Percentiles rank a stretch among this genome's conserved stretches.
Conservation (phyloP, 37 sponge, comb jelly and placozoan genomes). For the Cladorhizidae sp. region DNA sequence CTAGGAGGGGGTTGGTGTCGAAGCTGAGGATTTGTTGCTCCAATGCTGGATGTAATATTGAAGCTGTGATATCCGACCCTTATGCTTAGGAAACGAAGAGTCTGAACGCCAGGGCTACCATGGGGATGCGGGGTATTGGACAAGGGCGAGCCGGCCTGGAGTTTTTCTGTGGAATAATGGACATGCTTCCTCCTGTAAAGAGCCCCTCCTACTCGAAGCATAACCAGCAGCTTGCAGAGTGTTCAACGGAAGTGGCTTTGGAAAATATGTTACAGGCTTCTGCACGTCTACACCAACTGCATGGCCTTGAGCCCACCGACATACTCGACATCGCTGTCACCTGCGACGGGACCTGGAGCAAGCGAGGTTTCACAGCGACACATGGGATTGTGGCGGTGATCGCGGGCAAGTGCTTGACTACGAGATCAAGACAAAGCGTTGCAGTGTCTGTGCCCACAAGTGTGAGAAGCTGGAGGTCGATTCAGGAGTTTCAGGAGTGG, state of each 20-base stretch:
- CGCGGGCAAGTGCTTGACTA: too few species aligned
- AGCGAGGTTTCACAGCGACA: too few species aligned
- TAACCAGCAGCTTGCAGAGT: neutral
- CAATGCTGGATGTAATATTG: conserved; percentile 13
- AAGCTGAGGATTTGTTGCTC: conserved; percentile 3
- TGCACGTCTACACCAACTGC: conserved; percentile 3
- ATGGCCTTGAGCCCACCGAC: neutral
- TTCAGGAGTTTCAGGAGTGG: neutral
- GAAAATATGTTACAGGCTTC: conserved; percentile 7
- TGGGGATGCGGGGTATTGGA: conserved; percentile 24
- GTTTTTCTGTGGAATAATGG: conserved; percentile 41
- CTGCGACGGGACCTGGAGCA: too few species aligned
- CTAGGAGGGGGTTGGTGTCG: conserved; percentile 10
- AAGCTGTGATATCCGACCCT: conserved; percentile 10
- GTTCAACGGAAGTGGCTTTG: neutral
- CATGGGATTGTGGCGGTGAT: conserved; percentile 1
- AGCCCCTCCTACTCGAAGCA: neutral
- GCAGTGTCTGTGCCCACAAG: too few species aligned
- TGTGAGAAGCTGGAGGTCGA: neutral
- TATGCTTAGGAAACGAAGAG: conserved; percentile 7
- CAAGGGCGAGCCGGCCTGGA: conserved; percentile 20
- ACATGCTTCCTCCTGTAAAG: conserved; percentile 34
- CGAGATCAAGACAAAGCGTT: too few species aligned
- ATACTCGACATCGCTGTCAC: neutral
- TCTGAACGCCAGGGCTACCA: conserved; percentile 14